Evolutionary conservation across 1,140 invertebrate genomes (phyloP).

Genomic region (Ceratina australensis): DNA sequence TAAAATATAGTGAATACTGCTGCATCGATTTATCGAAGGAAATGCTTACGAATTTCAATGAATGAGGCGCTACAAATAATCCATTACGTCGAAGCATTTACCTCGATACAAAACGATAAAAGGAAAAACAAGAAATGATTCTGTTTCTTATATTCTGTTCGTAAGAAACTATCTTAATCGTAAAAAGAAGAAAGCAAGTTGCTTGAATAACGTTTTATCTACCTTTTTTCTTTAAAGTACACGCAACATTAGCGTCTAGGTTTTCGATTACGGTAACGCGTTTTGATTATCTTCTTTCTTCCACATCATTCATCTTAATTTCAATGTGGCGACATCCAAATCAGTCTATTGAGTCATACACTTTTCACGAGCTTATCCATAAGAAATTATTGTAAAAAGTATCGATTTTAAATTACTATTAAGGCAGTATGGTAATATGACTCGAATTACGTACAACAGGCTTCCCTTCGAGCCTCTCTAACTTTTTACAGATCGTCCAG

Average conservation of each 20-base stretch:
- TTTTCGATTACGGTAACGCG: conserved; percentile 60
- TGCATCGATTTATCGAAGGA: conserved; percentile 20
- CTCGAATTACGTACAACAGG: conserved; percentile 62
- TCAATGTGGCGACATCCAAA: conserved; percentile 32
- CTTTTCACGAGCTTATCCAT: conserved; percentile 37
- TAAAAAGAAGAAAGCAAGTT: conserved; percentile 16
- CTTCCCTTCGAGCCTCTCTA: conserved; percentile 32
- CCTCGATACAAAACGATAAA: conserved; percentile 9
- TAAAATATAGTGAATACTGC: conserved; percentile 30
- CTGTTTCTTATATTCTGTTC: not conserved
- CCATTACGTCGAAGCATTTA: not conserved
- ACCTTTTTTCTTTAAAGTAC: conserved; percentile 21
- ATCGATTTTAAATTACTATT: conserved; percentile 71
- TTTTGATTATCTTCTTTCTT: conserved; percentile 59
- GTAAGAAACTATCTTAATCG: conserved; percentile 27
- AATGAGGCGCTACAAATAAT: conserved; percentile 27
- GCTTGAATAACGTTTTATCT: conserved; percentile 24
- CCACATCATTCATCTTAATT: conserved; percentile 26
- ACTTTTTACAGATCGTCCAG: conserved; percentile 31
- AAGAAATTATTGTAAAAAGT: conserved; percentile 59
- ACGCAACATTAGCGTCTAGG: conserved; percentile 52
- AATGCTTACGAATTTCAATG: conserved; percentile 17
- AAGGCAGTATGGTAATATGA: conserved; percentile 76
- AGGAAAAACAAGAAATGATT: not conserved
- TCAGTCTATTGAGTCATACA: conserved; percentile 42